Percentiles rank a stretch among this genome's conserved stretches.
Conservation (phyloP, 2,888 invertebrate species). For the Euzetes globulus region DNA sequence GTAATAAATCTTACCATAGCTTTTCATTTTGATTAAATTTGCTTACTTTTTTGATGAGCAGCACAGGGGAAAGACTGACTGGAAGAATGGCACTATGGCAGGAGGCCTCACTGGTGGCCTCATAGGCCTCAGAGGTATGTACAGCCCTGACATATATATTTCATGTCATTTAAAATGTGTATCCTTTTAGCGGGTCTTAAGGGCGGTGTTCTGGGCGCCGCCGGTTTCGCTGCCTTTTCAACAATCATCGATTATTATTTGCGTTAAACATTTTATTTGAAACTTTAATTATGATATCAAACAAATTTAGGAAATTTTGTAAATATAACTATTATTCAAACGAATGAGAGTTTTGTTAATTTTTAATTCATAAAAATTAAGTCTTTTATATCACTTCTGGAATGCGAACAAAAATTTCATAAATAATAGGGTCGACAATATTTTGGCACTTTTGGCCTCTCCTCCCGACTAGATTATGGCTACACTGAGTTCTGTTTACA, state of each 20-base stretch:
- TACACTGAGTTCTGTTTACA: not conserved
- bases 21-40: conserved; percentile 29
- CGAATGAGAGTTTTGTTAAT: not conserved
- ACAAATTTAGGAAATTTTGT: conserved; percentile 6
- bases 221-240: conserved; percentile 95
- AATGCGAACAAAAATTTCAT: not conserved
- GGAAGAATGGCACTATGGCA: conserved; percentile 93
- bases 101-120: conserved; percentile 90
- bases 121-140: conserved; percentile 54
- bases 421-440: not conserved
- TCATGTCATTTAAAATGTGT: conserved; percentile 29
- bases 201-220: conserved; percentile 86
- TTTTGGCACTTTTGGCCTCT: not conserved
- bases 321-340: not conserved
- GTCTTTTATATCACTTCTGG: not conserved
- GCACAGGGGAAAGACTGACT: conserved; percentile 83
- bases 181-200: conserved; percentile 76
- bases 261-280: not conserved
- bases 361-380: not conserved
- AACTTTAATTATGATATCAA: not conserved
- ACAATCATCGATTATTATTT: conserved; percentile 88
- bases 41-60: conserved; percentile 41
- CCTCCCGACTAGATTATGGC: not conserved
- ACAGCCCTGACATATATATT: not conserved
- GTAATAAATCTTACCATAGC: conserved; percentile 36